phyloP scores from a whole-genome alignment of 1,140 invertebrate species.

The Laupala kohalensis region DNA sequence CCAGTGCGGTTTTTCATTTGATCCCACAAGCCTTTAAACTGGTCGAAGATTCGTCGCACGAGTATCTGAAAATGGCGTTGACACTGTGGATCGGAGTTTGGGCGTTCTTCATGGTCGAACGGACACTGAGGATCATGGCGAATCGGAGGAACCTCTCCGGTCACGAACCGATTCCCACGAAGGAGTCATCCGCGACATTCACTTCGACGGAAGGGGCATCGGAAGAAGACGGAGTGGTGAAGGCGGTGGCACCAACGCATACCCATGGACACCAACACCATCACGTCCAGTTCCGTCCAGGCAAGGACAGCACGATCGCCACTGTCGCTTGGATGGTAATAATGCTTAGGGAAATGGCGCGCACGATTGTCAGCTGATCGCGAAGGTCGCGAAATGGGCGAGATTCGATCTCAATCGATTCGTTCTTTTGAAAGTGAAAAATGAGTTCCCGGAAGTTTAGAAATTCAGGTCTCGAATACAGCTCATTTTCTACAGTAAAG shows the following conservation, averaged over 20 bases:
- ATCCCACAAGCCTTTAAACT: slow-evolving; percentile 38
- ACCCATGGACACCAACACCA: not conserved
- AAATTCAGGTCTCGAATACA: too few species aligned
- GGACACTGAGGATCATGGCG: slow-evolving; percentile 31
- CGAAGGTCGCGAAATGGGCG: not conserved
- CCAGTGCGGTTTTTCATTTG: slow-evolving; percentile 45
- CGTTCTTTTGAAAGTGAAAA: too few species aligned
- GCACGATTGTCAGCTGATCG: not conserved
- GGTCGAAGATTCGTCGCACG: slow-evolving; percentile 24
- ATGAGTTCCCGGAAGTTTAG: too few species aligned
- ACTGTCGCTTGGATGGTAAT: slow-evolving; percentile 63
- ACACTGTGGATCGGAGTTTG: slow-evolving; percentile 34
- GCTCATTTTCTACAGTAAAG: too few species aligned
- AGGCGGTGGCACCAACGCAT: not conserved
- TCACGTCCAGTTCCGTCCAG: slow-evolving; percentile 11
- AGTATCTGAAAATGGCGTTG: slow-evolving; percentile 30
- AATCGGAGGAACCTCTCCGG: not conserved
- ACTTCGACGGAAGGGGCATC: not conserved
- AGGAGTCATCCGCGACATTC: not conserved
- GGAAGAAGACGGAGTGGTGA: not conserved
- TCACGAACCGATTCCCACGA: not conserved
- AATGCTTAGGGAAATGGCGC: slow-evolving; percentile 22
- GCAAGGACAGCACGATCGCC: slow-evolving; percentile 29
- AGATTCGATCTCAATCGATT: too few species aligned
- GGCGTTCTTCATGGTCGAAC: slow-evolving; percentile 36